These are phyloP conservation scores for Eurystomus glaucurus DNA, from an alignment of 2,797 vertebrate genomes.

Conservation along the genomic window DNA sequence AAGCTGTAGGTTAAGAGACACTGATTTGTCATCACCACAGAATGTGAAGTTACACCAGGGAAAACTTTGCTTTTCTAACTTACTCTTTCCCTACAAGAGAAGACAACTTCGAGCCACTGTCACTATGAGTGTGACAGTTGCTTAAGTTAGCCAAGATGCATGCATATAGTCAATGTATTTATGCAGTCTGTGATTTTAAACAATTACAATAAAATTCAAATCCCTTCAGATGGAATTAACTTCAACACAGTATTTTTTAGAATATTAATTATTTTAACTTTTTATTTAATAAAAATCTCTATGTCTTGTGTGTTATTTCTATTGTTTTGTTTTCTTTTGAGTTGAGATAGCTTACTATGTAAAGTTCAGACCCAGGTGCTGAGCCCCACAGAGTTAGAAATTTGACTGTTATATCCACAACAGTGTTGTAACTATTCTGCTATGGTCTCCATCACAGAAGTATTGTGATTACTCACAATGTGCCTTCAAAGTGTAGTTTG, in stretches of 20 bases:
- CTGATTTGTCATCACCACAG: constrained; percentile 25
- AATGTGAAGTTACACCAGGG: constrained; percentile 17
- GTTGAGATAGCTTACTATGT: neutral
- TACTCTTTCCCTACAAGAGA: neutral
- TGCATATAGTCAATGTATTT: neutral
- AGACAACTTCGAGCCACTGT: neutral
- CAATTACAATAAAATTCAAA: neutral
- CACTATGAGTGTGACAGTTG: neutral
- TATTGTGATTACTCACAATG: neutral
- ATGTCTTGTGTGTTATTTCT: neutral
- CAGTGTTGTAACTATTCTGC: neutral
- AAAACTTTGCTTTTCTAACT: constrained; percentile 6
- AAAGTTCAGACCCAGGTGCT: neutral
- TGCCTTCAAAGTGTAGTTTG: neutral
- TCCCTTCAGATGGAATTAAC: neutral
- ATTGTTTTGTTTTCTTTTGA: neutral
- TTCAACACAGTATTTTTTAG: neutral
- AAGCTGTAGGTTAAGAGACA: constrained; percentile 47
- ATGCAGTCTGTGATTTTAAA: neutral
- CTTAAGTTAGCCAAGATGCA: neutral
- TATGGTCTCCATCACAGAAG: neutral
- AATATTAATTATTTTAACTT: neutral
- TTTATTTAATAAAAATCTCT: neutral
- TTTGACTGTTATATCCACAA: neutral
- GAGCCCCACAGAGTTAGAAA: neutral